Evolutionary conservation across 2,797 vertebrate species (phyloP).

Genomic region (Gobionotothen gibberifrons): DNA sequence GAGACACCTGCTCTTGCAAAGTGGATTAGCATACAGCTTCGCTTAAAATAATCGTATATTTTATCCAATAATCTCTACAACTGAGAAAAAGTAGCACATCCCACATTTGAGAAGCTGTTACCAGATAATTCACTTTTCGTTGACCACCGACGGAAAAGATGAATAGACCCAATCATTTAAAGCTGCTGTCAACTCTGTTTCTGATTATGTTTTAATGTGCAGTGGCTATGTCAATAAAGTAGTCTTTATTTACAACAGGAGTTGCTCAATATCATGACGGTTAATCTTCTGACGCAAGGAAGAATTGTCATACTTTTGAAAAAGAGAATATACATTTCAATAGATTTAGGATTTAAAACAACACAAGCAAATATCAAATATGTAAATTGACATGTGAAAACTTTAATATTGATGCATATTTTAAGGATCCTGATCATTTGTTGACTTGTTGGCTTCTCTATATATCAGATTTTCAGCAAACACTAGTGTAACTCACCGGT

Average conservation of each 20-base stretch:
- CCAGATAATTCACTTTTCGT: background rate
- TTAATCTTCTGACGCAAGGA: background rate
- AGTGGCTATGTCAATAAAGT: too few species aligned
- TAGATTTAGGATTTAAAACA: too few species aligned
- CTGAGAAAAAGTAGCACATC: too few species aligned
- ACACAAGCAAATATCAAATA: too few species aligned
- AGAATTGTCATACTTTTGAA: too few species aligned
- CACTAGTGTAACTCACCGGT: background rate
- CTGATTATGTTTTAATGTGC: too few species aligned
- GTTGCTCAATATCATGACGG: too few species aligned
- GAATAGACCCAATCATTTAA: background rate
- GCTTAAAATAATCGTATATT: background rate
- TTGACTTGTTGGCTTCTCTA: background rate
- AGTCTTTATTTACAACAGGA: too few species aligned
- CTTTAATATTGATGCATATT: background rate
- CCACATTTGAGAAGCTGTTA: background rate
- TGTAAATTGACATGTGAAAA: too few species aligned
- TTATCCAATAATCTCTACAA: background rate
- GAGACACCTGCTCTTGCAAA: slow-evolving; percentile 16
- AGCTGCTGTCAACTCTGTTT: too few species aligned
- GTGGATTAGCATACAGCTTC: background rate
- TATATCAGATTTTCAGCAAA: background rate
- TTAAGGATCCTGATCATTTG: background rate
- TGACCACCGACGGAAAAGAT: rapidly evolving
- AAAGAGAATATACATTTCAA: too few species aligned